phyloP scores from a whole-genome alignment of 2,113 vertebrate species.

The Poicephalus meyeri region DNA sequence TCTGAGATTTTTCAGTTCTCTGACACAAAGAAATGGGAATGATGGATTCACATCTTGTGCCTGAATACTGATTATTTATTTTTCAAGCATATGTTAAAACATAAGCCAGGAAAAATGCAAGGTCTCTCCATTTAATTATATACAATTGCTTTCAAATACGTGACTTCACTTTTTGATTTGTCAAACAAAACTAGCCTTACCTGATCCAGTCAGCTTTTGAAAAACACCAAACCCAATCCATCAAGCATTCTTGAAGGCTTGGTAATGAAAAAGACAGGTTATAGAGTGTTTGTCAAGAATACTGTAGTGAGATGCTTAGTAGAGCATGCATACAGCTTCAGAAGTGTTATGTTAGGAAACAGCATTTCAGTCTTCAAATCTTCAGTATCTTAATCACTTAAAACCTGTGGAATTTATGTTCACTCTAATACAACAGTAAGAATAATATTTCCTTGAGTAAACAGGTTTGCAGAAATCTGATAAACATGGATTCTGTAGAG shows the following conservation, averaged over 20 bases:
- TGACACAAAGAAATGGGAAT: background rate
- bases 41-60: background rate
- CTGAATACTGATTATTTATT: slow-evolving; percentile 6
- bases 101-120: background rate
- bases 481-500: slow-evolving; percentile 10
- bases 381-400: slow-evolving; percentile 36
- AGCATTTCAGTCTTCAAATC: slow-evolving; percentile 32
- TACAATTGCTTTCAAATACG: background rate
- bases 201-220: background rate
- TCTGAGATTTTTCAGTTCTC: background rate
- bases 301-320: background rate
- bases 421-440: background rate
- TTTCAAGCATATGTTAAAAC: background rate
- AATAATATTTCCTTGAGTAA: slow-evolving; percentile 46
- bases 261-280: background rate
- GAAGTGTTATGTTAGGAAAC: background rate
- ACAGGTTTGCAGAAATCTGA: slow-evolving; percentile 21
- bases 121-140: background rate
- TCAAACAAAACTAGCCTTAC: background rate
- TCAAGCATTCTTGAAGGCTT: background rate
- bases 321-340: slow-evolving; percentile 17
- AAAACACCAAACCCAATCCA: background rate
- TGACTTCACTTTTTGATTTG: slow-evolving; percentile 18
- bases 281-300: slow-evolving; percentile 6
- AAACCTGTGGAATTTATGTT: slow-evolving; percentile 18